Evolutionary conservation across 1,140 invertebrate species (phyloP), one percentile per base, ranked within the genome.

Genomic region (Drosophila asahinai): DNA sequence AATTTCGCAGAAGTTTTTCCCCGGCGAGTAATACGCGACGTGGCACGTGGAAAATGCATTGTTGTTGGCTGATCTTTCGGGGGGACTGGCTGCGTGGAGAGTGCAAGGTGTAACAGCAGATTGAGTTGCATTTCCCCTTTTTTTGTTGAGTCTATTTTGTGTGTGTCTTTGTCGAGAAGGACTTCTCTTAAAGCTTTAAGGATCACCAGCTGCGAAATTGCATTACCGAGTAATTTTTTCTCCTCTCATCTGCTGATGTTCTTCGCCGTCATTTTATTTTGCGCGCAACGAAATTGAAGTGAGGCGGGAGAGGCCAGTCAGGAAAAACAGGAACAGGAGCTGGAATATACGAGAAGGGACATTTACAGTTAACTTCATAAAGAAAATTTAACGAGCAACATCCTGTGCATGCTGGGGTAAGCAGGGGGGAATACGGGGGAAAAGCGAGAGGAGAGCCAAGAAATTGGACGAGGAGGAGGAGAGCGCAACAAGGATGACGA

Each of bases 331-430:
- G 78, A 67, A 86, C 70, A 64, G 77, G 57, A 78, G 45, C 65
- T 58, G 36, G 47, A 25, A 61, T 73, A 73, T 61, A 73, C 71
- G 71, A 49, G 54, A 55, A 73, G 71, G 80, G 75, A 86, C 83
- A 87, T 83, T 89, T 87, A 87, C 84, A 87, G 84, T 87, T 87
- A 89, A 87, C 84, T 87, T 89, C 84, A 87, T 87, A 87, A 87
- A 87, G 84, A 87, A 87, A 87, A 87, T 87, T 87, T 87, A 87
- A 87, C 84, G 84, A 87, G 84, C 84, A 87, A 89, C 84, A 87
- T 87, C 84, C 84, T 87, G 84, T 80, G 73, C 84, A 81, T 54
- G 74, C 65, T n/a, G 73, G 49, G 43, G 25, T 5, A 5, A 17
- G 5, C 30, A 27, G 17, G 22, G 22, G 22, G 22, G 3, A 25